phyloP scores from a whole-genome alignment of 2,113 vertebrate genomes.

The Egretta garzetta region DNA sequence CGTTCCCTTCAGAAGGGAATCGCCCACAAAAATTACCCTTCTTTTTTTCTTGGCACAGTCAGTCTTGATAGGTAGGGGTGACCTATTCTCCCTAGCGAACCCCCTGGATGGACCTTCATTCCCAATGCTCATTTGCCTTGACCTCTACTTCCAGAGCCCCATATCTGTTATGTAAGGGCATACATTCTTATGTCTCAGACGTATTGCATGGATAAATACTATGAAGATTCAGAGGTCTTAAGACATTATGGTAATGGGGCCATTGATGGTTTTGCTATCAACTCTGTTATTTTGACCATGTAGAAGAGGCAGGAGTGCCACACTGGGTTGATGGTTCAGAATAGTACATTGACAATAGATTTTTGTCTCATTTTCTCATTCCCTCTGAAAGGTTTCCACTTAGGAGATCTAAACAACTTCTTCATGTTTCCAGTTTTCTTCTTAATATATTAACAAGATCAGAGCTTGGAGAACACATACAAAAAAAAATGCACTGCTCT shows the following conservation, averaged over 20 bases:
- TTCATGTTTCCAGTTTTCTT: not conserved
- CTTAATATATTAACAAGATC: not conserved
- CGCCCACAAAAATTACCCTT: too few relatives aligned
- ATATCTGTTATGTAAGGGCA: too few relatives aligned
- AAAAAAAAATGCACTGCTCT: not conserved
- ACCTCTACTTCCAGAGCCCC: too few relatives aligned
- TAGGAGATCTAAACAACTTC: not conserved
- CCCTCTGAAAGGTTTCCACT: not conserved
- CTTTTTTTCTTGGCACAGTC: too few relatives aligned
- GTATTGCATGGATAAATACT: not conserved
- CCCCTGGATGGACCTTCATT: too few relatives aligned
- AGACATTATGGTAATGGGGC: not conserved
- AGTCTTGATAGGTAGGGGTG: too few relatives aligned
- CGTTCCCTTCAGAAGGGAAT: too few relatives aligned
- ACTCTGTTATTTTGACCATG: not conserved
- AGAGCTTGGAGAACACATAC: not conserved
- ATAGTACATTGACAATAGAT: not conserved
- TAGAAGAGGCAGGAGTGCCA: not conserved
- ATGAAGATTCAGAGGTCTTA: not conserved
- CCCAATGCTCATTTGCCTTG: too few relatives aligned
- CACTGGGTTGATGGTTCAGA: not conserved
- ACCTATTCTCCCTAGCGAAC: too few relatives aligned
- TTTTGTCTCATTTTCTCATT: slow-evolving; percentile 6
- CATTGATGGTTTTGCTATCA: not conserved
- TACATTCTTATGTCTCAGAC: not conserved